A percentile compares a stretch with the other conserved stretches of the same genome.
phyloP scores from a whole-genome alignment of 2,888 invertebrate species.

The Drosophila bunnanda region DNA sequence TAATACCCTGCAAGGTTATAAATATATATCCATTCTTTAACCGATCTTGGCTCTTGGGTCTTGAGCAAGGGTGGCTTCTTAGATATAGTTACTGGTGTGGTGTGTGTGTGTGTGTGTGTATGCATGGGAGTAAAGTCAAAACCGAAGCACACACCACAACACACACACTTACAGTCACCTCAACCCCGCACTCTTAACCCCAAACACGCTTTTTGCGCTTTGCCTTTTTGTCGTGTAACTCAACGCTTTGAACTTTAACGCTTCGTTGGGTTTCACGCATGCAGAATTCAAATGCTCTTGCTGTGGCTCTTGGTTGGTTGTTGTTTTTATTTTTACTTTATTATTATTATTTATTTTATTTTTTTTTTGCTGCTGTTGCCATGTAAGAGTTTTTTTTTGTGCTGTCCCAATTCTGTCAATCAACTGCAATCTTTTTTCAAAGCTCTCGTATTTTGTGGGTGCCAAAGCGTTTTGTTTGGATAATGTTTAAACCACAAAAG shows the following conservation, averaged over 20 bases:
- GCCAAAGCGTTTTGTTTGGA: constrained; percentile 79
- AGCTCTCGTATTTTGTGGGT: constrained; percentile 67
- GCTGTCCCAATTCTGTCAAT: constrained; percentile 81
- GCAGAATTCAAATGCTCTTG: constrained; percentile 71
- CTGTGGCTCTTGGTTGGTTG: constrained; percentile 9
- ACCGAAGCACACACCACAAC: constrained; percentile 35
- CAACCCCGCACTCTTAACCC: constrained; percentile 9
- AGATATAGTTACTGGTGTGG: not conserved
- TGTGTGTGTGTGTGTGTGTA: not conserved
- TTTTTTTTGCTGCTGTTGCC: constrained; percentile 27
- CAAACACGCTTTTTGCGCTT: constrained; percentile 15
- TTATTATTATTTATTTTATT: constrained; percentile 17
- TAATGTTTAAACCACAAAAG: constrained; percentile 76
- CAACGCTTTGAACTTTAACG: constrained; percentile 80
- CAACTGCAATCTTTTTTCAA: constrained; percentile 68
- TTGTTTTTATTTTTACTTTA: constrained; percentile 13
- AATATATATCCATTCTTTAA: not conserved
- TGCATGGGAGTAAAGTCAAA: constrained; percentile 36
- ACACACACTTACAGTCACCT: not conserved
- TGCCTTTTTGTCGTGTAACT: constrained; percentile 62
- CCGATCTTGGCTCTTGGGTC: constrained; percentile 1
- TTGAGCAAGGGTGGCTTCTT: too few relatives aligned
- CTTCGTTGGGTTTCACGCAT: constrained; percentile 79
- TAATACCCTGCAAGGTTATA: too few relatives aligned
- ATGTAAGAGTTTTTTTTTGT: constrained; percentile 28